A percentile compares a stretch with the other conserved stretches of the same genome.
phyloP scores from a whole-genome alignment of 2,888 invertebrate species.

The Drosophila borborema region DNA sequence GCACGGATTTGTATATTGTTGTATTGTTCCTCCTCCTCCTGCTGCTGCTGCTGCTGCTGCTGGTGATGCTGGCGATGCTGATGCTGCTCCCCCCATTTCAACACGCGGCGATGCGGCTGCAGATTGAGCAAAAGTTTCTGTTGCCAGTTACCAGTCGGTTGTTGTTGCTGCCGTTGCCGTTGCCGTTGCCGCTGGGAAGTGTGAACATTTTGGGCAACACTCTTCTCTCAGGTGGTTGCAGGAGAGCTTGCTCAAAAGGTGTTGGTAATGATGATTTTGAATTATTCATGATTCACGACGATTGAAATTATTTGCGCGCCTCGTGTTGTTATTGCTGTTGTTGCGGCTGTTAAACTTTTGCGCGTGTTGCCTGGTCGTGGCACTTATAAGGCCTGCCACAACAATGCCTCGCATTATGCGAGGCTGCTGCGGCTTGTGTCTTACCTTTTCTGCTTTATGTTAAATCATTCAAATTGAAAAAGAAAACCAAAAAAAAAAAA shows the following conservation, averaged over 20 bases:
- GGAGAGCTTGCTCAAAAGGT: slow-evolving; percentile 70
- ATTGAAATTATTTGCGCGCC: slow-evolving; percentile 81
- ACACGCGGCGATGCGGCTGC: slow-evolving; percentile 67
- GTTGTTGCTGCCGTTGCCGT: slow-evolving; percentile 39
- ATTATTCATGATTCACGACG: slow-evolving; percentile 80
- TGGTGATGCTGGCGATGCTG: slow-evolving; percentile 17
- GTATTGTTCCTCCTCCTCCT: slow-evolving; percentile 49
- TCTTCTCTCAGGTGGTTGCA: slow-evolving; percentile 73
- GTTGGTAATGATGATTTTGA: slow-evolving; percentile 81
- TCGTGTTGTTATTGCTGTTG: slow-evolving; percentile 27
- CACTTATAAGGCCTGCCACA: slow-evolving; percentile 71
- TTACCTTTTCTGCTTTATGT: slow-evolving; percentile 74
- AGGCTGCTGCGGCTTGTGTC: slow-evolving; percentile 32
- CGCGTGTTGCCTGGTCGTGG: slow-evolving; percentile 64
- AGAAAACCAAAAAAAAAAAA: not conserved
- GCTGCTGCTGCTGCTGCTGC: slow-evolving; percentile 22
- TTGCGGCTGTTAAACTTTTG: slow-evolving; percentile 68
- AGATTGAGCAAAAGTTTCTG: slow-evolving; percentile 75
- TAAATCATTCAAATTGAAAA: slow-evolving; percentile 80
- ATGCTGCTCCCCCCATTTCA: slow-evolving; percentile 57
- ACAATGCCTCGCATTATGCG: slow-evolving; percentile 67
- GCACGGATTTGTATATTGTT: slow-evolving; percentile 58
- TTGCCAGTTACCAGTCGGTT: slow-evolving; percentile 42
- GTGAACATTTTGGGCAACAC: slow-evolving; percentile 79
- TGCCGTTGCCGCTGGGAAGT: slow-evolving; percentile 70